Evolutionary conservation across 2,888 invertebrate species (phyloP), one percentile per base, ranked within the genome.

Genomic region (Mantis religiosa): DNA sequence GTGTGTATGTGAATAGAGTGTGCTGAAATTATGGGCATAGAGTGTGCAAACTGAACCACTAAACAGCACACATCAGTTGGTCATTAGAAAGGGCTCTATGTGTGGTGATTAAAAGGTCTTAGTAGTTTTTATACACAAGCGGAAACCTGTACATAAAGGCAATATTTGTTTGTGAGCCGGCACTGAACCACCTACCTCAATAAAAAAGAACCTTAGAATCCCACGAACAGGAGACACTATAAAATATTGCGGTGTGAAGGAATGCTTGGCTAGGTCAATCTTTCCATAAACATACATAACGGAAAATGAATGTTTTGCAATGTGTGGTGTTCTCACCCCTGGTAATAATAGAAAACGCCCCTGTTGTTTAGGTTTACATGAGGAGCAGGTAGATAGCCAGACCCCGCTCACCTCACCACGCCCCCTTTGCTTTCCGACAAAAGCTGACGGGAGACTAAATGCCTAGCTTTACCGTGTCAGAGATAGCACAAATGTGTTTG

Each of bases 401-500:
- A 25, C 54, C 54, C 54, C 20, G 54, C 54, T 54, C 54, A 54
- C 54, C 54, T 54, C 54, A 54, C 54, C 54, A 71, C 87, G 82
- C 41, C 12, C 27, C 82, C 54, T 25, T 71, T 20, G 54, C 54
- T 71, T 71, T 71, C 54, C 54, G 54, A 71, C 87, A 89, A 88
- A 89, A 89, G 88, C 89, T 89, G 87, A 87, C 85, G 89, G 89
- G 81, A 87, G 88, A 83, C 86, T 89, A 87, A 86, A 83, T 84
- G 87, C 86, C 86, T 86, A 86, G 54, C 86, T 86, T 86, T 86
- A 86, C 87, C 88, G 90, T 90, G 90, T 90, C 90, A 90, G 90
- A 89, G 71, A 71, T 83, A 88, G 83, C 90, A 89, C 90, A 90
- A 90, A 90, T 90, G 90, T 90, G 90, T 90, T 90, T 90, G 90